Conservation (phyloP, 1,140 invertebrate genomes). For the Drosophila parvula region DNA sequence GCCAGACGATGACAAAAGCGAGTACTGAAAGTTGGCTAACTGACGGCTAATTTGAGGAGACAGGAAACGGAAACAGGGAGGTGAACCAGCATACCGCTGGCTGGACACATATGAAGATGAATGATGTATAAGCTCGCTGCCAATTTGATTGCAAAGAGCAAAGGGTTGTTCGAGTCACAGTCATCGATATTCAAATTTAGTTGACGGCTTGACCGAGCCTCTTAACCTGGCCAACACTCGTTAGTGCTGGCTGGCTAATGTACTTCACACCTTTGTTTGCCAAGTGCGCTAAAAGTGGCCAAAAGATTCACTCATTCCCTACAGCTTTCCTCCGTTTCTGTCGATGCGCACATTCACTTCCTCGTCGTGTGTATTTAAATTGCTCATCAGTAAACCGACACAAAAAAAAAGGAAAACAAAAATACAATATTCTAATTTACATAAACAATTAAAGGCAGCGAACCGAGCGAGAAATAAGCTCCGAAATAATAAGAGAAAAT, state of each 20-base stretch:
- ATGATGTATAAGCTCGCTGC: conserved; percentile 36
- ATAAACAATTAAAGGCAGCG: conserved; percentile 75
- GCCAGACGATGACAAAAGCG: conserved; percentile 58
- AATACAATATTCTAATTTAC: conserved; percentile 72
- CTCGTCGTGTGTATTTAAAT: conserved; percentile 64
- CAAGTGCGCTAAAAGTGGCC: conserved; percentile 41
- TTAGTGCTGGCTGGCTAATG: conserved; percentile 54
- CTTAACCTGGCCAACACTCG: conserved; percentile 16
- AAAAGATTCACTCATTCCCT: conserved; percentile 37
- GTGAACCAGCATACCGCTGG: not conserved
- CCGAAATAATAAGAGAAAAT: conserved; percentile 25
- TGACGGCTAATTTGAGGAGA: conserved; percentile 61
- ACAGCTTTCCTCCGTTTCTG: conserved; percentile 10
- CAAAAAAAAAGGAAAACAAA: conserved; percentile 10
- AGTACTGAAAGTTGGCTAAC: conserved; percentile 53
- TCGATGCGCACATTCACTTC: conserved; percentile 61
- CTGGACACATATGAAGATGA: conserved; percentile 57
- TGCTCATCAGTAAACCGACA: conserved; percentile 56
- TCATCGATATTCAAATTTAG: conserved; percentile 16
- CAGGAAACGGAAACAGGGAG: conserved; percentile 27
- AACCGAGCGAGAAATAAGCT: conserved; percentile 36
- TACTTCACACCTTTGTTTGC: conserved; percentile 71
- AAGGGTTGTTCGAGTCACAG: conserved; percentile 21
- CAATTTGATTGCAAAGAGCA: conserved; percentile 35
- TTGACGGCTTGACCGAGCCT: conserved; percentile 26